Percentiles rank a stretch among this genome's conserved stretches.
phyloP scores from a whole-genome alignment of 2,113 vertebrate genomes.

The Prinia subflava region DNA sequence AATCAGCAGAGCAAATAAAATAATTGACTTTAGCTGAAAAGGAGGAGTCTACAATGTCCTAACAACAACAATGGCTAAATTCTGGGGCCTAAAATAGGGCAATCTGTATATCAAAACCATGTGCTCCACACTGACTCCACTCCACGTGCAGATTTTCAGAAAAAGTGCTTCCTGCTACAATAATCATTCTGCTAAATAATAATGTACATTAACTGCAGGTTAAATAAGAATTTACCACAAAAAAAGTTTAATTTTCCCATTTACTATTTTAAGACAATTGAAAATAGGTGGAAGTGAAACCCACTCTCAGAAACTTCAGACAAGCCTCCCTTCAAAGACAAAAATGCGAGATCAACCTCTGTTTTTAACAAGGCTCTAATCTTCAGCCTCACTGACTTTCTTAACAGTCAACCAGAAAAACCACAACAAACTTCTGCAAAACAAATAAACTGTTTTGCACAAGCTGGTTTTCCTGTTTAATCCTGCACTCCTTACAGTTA shows the following conservation, averaged over 20 bases:
- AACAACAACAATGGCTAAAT: background rate
- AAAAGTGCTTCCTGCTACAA: background rate
- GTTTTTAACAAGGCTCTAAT: background rate
- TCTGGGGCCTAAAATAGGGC: background rate
- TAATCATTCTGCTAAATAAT: background rate
- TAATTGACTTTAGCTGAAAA: background rate
- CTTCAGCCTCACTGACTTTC: background rate
- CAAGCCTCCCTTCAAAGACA: background rate
- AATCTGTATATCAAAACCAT: background rate
- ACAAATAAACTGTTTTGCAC: background rate
- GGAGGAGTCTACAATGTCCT: background rate
- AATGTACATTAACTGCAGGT: background rate
- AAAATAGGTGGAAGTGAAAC: background rate
- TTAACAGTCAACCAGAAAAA: background rate
- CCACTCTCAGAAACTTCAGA: background rate
- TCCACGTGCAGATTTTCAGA: background rate
- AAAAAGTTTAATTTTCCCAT: background rate
- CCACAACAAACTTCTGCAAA: background rate
- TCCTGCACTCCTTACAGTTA: background rate
- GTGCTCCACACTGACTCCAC: background rate
- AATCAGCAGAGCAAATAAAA: background rate
- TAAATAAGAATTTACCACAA: background rate
- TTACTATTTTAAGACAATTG: background rate
- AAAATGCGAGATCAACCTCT: background rate
- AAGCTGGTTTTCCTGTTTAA: background rate